Evolutionary conservation across 2,888 invertebrate species (phyloP).

Genomic region (Latrodectus elegans): DNA sequence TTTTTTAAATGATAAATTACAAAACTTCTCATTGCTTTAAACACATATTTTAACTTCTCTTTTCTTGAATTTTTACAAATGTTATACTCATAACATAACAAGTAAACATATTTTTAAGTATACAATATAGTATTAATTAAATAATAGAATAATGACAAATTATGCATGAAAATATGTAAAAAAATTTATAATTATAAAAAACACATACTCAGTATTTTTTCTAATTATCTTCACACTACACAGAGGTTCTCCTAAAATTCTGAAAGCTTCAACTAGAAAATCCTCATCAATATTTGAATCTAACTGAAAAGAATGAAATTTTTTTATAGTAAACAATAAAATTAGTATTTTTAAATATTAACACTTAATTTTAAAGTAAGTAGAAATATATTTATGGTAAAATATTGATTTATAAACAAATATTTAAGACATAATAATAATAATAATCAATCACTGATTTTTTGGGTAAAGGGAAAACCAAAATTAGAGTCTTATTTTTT

Average conservation of each 20-base stretch:
- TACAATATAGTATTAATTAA: no score
- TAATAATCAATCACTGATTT: neutral
- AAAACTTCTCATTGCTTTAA: no score
- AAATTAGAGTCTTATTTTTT: no score
- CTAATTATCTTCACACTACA: conserved; percentile 90
- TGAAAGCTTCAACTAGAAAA: conserved; percentile 92
- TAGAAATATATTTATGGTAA: neutral
- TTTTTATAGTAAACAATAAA: no score
- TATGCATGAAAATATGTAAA: neutral
- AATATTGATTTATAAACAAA: neutral
- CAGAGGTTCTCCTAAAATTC: conserved; percentile 90
- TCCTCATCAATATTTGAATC: conserved; percentile 87
- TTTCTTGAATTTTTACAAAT: no score
- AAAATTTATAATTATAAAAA: neutral
- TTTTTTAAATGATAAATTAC: no score
- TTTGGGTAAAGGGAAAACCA: no score
- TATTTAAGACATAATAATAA: neutral
- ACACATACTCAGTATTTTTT: conserved; percentile 86
- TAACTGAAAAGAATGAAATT: conserved; percentile 72
- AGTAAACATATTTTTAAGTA: neutral
- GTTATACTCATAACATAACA: no score
- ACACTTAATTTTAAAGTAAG: neutral
- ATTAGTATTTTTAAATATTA: neutral
- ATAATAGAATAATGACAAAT: no score
- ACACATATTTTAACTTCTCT: no score